These are phyloP conservation scores for Vanessa tameamea DNA, from an alignment of 1,140 invertebrate species.

Conservation along the genomic window DNA sequence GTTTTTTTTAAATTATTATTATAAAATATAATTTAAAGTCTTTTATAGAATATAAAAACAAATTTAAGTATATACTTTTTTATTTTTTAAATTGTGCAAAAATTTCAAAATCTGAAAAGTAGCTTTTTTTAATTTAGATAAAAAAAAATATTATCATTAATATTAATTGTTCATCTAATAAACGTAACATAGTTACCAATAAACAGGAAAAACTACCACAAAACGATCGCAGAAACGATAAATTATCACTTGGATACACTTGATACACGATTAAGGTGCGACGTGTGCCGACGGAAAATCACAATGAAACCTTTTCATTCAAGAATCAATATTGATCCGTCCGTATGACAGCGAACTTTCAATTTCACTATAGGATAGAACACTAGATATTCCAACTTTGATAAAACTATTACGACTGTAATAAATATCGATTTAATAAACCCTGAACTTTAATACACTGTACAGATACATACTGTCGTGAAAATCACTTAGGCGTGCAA, in stretches of 20 bases:
- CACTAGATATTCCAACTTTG: constrained; percentile 16
- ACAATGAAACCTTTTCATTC: constrained; percentile 58
- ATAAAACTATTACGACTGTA: background rate
- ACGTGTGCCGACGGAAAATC: constrained; percentile 37
- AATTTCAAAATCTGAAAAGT: too few relatives aligned
- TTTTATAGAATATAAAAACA: too few relatives aligned
- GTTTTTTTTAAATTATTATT: too few relatives aligned
- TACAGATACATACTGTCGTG: background rate
- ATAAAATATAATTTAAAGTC: too few relatives aligned
- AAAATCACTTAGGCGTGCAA: background rate
- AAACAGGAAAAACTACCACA: constrained; percentile 4
- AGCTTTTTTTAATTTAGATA: too few relatives aligned
- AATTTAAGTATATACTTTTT: too few relatives aligned
- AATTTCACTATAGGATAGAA: constrained; percentile 58
- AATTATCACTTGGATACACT: constrained; percentile 22
- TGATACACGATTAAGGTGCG: constrained; percentile 12
- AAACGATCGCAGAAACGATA: background rate
- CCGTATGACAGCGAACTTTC: constrained; percentile 63
- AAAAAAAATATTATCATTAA: too few relatives aligned
- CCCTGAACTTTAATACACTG: constrained; percentile 8
- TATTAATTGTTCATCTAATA: background rate
- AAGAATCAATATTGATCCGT: constrained; percentile 63
- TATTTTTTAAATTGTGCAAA: too few relatives aligned
- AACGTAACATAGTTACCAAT: background rate
- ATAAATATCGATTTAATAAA: background rate